Base-by-base conservation (phyloP, 2,113 vertebrate species). In the Crotophaga sulcirostris region DNA sequence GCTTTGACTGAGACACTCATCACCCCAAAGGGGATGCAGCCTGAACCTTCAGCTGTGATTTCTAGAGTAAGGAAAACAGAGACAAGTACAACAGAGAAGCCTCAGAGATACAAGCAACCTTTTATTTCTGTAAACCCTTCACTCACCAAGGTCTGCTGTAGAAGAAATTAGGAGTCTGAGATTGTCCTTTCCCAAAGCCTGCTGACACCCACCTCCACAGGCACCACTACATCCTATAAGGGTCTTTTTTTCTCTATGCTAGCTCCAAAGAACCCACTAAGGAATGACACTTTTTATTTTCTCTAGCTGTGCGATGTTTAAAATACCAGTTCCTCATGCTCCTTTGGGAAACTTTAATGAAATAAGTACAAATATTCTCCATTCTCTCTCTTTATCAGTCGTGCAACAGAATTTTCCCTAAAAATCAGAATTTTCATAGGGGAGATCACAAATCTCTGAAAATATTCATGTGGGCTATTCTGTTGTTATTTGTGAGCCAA, bases 11-110 rank as follows among this genome's bases (percentile, higher is more conserved):
- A 80, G 62, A 70, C 12, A 42, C 18, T 58, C 19, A 36, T 26
- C 0, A 0, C 16, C 20, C 20, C 47, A 34, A 13, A 66, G 29
- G 42, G 33, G 42, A 42, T 6, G 24, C 7, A 54, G 29, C 11
- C 33, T 73, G 58, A 33, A 77, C 10, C 6, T 67, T 52, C 11
- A 40, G 24, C 56, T 90, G 1, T 19, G 6, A 60, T 68, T 88
- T 79, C 52, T 11, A 11, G 16, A 51, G 24, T 13, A 33, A 16
- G 68, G 38, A 83, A 88, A 42, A 23, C 42, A 59, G 16, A n/a
- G 36, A 55, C 5, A 33, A 4, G 5, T 40, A 28, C 15, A 24
- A 47, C 13, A 86, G 34, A 74, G 25, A 63, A 60, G 6, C 10
- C n/a, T 49, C 38, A 74, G 38, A n/a, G 16, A 52, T 15, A 47